Percentiles rank a stretch among this genome's conserved stretches.
Conservation (phyloP, 23 tunicate species). For the Styela clava region DNA sequence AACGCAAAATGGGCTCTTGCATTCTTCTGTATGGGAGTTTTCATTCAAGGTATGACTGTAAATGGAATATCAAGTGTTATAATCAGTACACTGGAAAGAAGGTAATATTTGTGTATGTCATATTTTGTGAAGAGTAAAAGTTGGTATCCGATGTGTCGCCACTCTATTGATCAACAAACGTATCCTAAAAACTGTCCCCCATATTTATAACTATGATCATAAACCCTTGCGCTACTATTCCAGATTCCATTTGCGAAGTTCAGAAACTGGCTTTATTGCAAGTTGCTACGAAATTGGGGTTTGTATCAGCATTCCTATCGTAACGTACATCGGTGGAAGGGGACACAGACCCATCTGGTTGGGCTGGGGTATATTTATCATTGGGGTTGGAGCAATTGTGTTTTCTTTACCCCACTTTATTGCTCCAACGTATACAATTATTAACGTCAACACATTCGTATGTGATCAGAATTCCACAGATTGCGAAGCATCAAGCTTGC, state of each 20-base stretch:
- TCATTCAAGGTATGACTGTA: conserved; percentile 71
- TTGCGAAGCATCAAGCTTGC: conserved; percentile 15
- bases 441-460: background rate
- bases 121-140: too few relatives aligned
- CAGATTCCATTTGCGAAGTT: conserved; percentile 58
- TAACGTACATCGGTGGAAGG: conserved; percentile 78
- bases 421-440: conserved; percentile 36
- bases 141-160: too few relatives aligned
- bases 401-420: conserved; percentile 65
- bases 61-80: conserved; percentile 68
- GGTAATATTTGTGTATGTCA: conserved; percentile 22
- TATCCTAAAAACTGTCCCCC: too few relatives aligned
- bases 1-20: conserved; percentile 60
- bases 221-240: too few relatives aligned
- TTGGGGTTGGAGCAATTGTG: conserved; percentile 70
- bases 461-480: conserved; percentile 7
- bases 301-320: conserved; percentile 40
- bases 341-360: conserved; percentile 84
- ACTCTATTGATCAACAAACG: too few relatives aligned
- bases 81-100: conserved; percentile 64
- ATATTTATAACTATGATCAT: too few relatives aligned
- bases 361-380: conserved; percentile 74
- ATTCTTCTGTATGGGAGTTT: conserved; percentile 42
- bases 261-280: conserved; percentile 83
- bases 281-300: conserved; percentile 80